Base-by-base conservation (phyloP, 2,113 vertebrate species). In the Myodes glareolus region DNA sequence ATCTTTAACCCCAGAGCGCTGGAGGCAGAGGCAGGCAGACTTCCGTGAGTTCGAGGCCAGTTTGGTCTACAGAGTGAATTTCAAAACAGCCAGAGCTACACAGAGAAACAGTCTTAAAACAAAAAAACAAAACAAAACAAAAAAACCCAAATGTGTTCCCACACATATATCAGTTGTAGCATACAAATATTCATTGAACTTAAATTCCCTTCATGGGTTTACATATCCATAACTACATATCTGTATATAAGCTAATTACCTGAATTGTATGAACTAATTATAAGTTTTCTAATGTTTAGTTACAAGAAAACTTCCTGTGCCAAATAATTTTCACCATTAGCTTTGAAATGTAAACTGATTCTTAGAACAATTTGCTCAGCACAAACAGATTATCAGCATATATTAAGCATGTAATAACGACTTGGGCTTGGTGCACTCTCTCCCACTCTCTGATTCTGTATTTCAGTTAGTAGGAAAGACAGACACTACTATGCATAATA, bases 281-380 rank as follows among this genome's bases (percentile, higher is more conserved):
- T 77, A 95, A 92, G 27, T 58, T 58, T 39, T 93, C 36, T 80
- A 72, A 70, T 85, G 29, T 84, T 88, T 90, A 77, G 67, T 87
- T 96, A 65, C 39, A 76, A 88, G 11, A 75, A 31, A 63, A 25
- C 1, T 33, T 93, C 52, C 88, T 68, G 7, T 63, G 14, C 45
- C 31, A 27, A 31, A 9, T 88, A 52, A 68, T 88, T 50, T 81
- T 14, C 21, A 25, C 12, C 23, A 65, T 45, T 88, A 42, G 2
- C 58, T 14, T 70, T 87, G 77, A 61, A 88, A 84, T 67, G 2
- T 19, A 88, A 91, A 42, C 12, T 42, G 72, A 80, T 90, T 91
- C 36, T 82, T 93, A 29, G 17, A 85, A 84, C 14, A 92, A 81
- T 93, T 88, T 97, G 68, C 25, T 84, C 17, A 93, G 85, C 25